Conservation (phyloP, 2,888 invertebrate genomes). For the Synergus gifuensis region DNA sequence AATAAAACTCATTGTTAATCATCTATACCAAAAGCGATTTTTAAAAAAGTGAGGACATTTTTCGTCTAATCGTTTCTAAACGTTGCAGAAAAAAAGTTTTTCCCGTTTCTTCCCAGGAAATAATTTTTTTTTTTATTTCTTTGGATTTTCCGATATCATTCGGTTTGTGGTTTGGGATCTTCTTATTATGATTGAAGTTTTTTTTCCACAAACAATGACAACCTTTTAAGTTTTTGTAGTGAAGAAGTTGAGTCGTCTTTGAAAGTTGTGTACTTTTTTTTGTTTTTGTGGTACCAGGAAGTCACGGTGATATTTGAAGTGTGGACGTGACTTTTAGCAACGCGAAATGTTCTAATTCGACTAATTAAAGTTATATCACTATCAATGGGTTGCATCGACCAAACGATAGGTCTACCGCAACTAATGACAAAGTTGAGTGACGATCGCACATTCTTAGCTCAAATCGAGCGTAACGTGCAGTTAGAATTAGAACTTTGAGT, state of each 20-base stretch:
- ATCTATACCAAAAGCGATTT: no score
- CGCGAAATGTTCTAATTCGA: conserved; percentile 28
- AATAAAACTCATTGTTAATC: conserved; percentile 6
- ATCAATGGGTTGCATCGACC: conserved; percentile 39
- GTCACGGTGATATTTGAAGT: conserved; percentile 24
- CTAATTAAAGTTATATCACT: conserved; percentile 49
- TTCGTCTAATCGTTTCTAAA: no score
- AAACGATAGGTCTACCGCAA: conserved; percentile 27
- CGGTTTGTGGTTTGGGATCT: background rate
- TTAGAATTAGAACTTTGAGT: conserved; percentile 28
- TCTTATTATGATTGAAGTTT: background rate
- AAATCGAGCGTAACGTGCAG: conserved; percentile 47
- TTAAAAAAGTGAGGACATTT: no score
- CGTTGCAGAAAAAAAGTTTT: no score
- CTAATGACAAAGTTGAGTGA: conserved; percentile 43
- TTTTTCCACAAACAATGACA: background rate
- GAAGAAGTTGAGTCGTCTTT: background rate
- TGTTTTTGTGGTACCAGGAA: conserved; percentile 17
- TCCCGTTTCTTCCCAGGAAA: no score
- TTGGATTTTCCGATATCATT: no score
- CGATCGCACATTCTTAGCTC: conserved; percentile 46
- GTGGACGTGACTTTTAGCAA: conserved; percentile 34
- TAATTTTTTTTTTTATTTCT: no score
- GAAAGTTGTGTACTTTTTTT: background rate
- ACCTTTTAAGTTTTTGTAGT: background rate